These are phyloP conservation scores for Cyanoderma ruficeps DNA, from an alignment of 2,113 vertebrate species.

Conservation along the genomic window DNA sequence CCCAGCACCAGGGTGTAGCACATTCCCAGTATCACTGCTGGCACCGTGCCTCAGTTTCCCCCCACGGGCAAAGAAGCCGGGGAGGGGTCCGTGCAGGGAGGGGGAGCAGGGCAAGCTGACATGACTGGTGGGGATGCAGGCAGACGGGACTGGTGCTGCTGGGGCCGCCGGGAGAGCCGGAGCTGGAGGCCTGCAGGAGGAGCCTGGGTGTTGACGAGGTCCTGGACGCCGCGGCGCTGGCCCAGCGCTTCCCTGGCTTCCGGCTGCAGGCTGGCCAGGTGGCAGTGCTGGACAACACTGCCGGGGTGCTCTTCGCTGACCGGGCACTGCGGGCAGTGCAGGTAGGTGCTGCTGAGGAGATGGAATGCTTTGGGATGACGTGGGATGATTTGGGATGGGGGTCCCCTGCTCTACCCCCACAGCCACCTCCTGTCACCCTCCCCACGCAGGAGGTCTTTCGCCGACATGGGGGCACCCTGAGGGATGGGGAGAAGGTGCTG, in stretches of 20 bases:
- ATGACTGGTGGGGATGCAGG: background rate
- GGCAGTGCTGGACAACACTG: constrained; percentile 79
- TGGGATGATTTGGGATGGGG: background rate
- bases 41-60: background rate
- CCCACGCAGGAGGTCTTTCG: constrained; percentile 74
- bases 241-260: constrained; percentile 78
- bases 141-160: constrained; percentile 82
- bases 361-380: accelerated
- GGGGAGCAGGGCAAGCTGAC: background rate
- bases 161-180: constrained; percentile 69
- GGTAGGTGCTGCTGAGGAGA: constrained; percentile 65
- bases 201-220: background rate
- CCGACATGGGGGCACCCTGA: constrained; percentile 75
- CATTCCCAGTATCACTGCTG: background rate
- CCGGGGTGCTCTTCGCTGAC: constrained; percentile 86
- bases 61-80: background rate
- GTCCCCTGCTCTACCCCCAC: accelerated
- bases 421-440: background rate
- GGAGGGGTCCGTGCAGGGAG: accelerated
- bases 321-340: constrained; percentile 82
- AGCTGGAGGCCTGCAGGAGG: constrained; percentile 66
- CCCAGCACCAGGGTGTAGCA: background rate
- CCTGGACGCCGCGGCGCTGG: constrained; percentile 70
- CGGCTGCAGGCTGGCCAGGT: constrained; percentile 65
- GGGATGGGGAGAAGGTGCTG: constrained; percentile 84